Percentiles rank a stretch among this genome's conserved stretches.
Evolutionary conservation across 2,797 vertebrate species (phyloP).

Genomic region (Zenarchopterus dispar): DNA sequence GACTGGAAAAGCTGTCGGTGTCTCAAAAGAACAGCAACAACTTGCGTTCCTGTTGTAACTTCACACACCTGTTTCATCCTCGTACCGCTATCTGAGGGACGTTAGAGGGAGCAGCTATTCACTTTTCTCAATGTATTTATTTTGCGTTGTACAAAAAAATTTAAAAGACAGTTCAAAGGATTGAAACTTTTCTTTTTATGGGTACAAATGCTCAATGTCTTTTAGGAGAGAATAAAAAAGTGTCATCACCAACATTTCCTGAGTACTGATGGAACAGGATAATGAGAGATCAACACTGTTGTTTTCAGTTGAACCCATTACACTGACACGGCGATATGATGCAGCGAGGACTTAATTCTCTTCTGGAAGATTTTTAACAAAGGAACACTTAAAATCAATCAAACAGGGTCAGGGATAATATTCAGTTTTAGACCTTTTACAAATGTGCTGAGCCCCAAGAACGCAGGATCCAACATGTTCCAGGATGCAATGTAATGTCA

Average conservation of each 20-base stretch:
- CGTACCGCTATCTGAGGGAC: background rate
- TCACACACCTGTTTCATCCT: background rate
- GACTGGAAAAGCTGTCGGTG: background rate
- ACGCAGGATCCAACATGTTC: no score
- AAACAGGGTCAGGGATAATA: no score
- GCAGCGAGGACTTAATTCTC: background rate
- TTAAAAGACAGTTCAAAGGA: background rate
- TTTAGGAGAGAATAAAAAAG: background rate
- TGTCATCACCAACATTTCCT: background rate
- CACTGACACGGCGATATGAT: no score
- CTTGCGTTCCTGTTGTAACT: background rate
- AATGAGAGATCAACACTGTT: background rate
- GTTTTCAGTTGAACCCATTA: background rate
- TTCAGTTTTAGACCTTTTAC: no score
- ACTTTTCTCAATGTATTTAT: background rate
- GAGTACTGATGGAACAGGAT: background rate
- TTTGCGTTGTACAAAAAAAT: background rate
- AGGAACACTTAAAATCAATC: no score
- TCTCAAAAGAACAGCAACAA: background rate
- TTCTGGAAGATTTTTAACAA: no score
- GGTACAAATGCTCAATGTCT: background rate
- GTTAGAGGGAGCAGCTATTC: no score
- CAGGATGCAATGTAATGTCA: no score
- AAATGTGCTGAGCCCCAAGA: no score
- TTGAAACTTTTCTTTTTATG: background rate